Evolutionary conservation across 2,113 vertebrate genomes (phyloP).

Genomic region (Mormoops blainvillei): DNA sequence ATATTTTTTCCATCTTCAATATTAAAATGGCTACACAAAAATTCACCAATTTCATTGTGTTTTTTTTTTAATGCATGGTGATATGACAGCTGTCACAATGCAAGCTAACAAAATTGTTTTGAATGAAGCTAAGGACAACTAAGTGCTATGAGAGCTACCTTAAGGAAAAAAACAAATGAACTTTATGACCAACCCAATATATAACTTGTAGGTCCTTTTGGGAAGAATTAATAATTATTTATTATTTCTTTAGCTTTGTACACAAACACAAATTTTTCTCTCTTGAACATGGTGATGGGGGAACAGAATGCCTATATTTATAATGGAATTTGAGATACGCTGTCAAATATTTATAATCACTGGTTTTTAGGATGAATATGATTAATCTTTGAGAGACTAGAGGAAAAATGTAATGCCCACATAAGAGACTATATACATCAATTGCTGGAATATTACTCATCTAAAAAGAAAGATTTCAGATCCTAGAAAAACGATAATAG

Average conservation of each 20-base stretch:
- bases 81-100: too few species aligned
- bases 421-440: constrained; percentile 6
- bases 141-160: too few species aligned
- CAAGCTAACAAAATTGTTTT: too few species aligned
- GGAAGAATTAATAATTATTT: neutral
- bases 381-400: neutral
- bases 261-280: neutral
- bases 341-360: neutral
- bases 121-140: too few species aligned
- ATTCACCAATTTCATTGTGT: too few species aligned
- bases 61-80: too few species aligned
- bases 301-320: neutral
- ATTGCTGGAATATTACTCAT: neutral
- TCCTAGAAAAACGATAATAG: neutral
- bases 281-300: neutral
- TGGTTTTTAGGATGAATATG: neutral
- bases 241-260: neutral
- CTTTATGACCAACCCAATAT: too few species aligned
- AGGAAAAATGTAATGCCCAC: neutral
- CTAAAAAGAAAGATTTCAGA: neutral
- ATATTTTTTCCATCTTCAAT: too few species aligned
- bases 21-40: too few species aligned
- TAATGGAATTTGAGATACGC: neutral
- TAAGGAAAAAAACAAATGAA: too few species aligned
- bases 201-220: neutral